Evolutionary conservation across 2,113 vertebrate species (phyloP), one percentile per base, ranked within the genome.

Genomic region (Oncorhynchus gorbuscha): DNA sequence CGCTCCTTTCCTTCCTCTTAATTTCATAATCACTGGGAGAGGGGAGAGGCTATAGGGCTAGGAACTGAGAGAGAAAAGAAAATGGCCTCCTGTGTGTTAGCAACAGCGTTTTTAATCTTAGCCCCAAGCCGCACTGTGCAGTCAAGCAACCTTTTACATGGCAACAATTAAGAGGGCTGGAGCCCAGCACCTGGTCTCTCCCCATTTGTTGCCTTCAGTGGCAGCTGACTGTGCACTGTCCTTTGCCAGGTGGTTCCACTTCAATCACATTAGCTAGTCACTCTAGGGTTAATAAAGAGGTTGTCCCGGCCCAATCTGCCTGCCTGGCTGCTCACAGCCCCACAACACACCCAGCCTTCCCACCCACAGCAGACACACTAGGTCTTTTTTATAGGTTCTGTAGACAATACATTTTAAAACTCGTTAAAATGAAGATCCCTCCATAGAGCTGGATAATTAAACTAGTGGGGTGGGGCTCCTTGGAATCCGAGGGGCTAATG

Each of bases 201-300:
- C 73, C 81, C 72, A 81, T 86, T 84, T 79, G 5, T 1, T 83
- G 89, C 87, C 92, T 91, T 93, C 91, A 92, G 89, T 84, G 76
- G 94, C 94, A 95, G 94, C 95, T 94, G 93, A 95, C 86, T 78
- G 83, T 78, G 83, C 90, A 88, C 91, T 84, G 84, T 90, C 85
- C 90, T 83, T 92, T 91, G 91, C 94, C 95, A 95, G 95, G 94
- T 96, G 95, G 93, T 90, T 89, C 85, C 80, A 92, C 94, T 94
- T 95, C 94, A 95, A 88, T 95, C 84, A 91, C 93, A 94, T 92
- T 92, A 93, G 88, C 91, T 89, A 92, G 94, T 90, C 93, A 93
- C 81, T 93, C 90, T 89, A 94, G 94, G 94, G 94, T 95, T 94
- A 95, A 90, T 91, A 92, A 93, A 90, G 89, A 85, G 80, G 84